A percentile compares a stretch with the other conserved stretches of the same genome.
Conservation (phyloP, 2,797 vertebrate species). For the Argentina silus region DNA sequence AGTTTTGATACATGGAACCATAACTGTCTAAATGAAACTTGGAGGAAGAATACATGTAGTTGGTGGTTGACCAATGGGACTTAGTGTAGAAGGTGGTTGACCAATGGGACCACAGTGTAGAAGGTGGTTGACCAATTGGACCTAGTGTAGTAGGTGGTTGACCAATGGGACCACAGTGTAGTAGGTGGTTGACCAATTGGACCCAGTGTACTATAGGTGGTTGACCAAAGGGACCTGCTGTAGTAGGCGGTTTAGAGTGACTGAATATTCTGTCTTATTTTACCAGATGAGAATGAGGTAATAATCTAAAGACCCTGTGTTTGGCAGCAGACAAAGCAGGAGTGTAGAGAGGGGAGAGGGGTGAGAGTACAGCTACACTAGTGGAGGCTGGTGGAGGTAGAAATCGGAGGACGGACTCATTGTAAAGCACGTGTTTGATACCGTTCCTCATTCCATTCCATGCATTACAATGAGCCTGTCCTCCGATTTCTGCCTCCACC, state of each 20-base stretch:
- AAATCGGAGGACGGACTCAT: no score
- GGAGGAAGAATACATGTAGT: not conserved
- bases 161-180: conserved; percentile 31
- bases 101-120: conserved; percentile 15
- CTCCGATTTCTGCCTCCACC: not conserved
- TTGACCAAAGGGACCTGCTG: conserved; percentile 27
- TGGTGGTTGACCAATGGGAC: conserved; percentile 1
- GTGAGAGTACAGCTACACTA: not conserved
- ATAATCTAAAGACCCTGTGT: conserved; percentile 53
- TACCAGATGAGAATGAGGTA: conserved; percentile 63
- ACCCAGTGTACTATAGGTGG: conserved; percentile 27
- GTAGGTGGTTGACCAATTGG: conserved; percentile 33
- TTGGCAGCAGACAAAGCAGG: conserved; percentile 59
- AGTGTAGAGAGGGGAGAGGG: conserved; percentile 26
- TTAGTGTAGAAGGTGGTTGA: conserved; percentile 31
- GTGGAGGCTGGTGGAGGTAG: no score
- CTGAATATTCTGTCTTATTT: conserved; percentile 20
- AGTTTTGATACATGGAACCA: not conserved
- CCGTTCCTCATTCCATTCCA: no score
- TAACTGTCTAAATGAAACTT: not conserved
- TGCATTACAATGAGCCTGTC: conserved; percentile 19
- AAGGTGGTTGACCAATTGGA: not conserved
- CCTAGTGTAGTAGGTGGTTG: conserved; percentile 30
- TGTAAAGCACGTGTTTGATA: no score
- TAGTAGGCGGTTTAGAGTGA: conserved; percentile 51